Evolutionary conservation across 2,797 vertebrate species (phyloP).

Genomic region (Enteromius afrohamiltoni): DNA sequence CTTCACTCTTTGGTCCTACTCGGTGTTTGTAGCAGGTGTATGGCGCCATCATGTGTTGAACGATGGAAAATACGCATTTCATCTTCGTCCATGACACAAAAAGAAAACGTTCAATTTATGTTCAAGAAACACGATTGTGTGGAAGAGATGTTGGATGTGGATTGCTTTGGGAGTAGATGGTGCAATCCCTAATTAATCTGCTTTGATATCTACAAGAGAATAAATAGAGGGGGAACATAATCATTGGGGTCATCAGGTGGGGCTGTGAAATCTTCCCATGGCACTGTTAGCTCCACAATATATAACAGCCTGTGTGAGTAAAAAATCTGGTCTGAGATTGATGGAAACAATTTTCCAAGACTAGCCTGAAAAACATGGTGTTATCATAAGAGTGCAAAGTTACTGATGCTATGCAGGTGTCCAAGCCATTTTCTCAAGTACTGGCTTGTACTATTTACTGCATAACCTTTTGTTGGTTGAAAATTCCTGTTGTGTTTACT

Average conservation of each 20-base stretch:
- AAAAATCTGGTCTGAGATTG: background rate
- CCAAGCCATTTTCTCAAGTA: background rate
- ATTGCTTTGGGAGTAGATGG: background rate
- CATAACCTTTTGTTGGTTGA: background rate
- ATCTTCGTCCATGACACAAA: background rate
- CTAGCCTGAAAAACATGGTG: background rate
- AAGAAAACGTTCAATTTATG: background rate
- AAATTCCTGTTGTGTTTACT: background rate
- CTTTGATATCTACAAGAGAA: background rate
- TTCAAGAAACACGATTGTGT: background rate
- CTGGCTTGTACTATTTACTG: background rate
- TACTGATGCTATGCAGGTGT: background rate
- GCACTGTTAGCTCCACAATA: background rate
- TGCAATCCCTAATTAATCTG: background rate
- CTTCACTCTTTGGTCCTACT: background rate
- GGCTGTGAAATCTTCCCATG: background rate
- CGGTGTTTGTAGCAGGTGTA: background rate
- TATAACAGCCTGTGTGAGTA: background rate
- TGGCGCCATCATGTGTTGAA: constrained; percentile 7
- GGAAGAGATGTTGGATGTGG: background rate
- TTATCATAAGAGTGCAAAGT: background rate
- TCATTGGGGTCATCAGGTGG: background rate
- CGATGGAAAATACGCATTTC: background rate
- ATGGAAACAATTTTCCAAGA: background rate
- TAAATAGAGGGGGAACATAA: background rate